A percentile compares a stretch with the other conserved stretches of the same genome.
Conservation (phyloP, 2,888 invertebrate species). For the Cynaeus angustus region DNA sequence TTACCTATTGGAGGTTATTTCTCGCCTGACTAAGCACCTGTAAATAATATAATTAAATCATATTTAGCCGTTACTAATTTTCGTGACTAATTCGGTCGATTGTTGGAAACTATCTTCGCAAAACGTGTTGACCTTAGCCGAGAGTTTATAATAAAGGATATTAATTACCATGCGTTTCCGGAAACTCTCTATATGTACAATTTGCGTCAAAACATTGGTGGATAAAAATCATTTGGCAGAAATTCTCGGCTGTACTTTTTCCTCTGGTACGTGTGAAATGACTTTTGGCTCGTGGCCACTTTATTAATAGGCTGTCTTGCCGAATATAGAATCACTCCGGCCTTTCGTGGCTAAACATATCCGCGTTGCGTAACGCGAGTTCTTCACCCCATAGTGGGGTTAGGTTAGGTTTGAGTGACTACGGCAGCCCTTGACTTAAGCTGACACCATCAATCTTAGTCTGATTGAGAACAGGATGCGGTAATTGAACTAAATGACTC, state of each 20-base stretch:
- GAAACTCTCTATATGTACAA: slow-evolving; percentile 25
- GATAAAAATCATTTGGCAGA: slow-evolving; percentile 14
- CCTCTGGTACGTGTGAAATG: slow-evolving; percentile 28
- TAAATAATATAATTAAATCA: slow-evolving; percentile 21
- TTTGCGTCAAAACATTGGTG: slow-evolving; percentile 39
- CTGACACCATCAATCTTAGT: background rate
- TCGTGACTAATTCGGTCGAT: slow-evolving; percentile 33
- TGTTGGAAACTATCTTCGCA: slow-evolving; percentile 33
- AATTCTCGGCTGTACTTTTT: slow-evolving; percentile 27
- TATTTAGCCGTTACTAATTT: slow-evolving; percentile 21
- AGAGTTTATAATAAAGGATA: slow-evolving; percentile 12
- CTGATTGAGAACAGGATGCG: background rate
- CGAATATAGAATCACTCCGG: slow-evolving; percentile 44
- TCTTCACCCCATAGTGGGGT: slow-evolving; percentile 19
- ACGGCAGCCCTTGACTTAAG: background rate
- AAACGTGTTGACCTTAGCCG: slow-evolving; percentile 41
- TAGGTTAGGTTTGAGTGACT: background rate
- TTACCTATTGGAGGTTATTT: slow-evolving; percentile 13
- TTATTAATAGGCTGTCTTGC: slow-evolving; percentile 41
- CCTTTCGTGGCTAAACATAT: slow-evolving; percentile 37
- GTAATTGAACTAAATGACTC: background rate
- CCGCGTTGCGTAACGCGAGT: slow-evolving; percentile 33
- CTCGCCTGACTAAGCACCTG: slow-evolving; percentile 37
- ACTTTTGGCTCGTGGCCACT: slow-evolving; percentile 37
- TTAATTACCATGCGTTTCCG: slow-evolving; percentile 28